A percentile compares a stretch with the other conserved stretches of the same genome.
Conservation (phyloP, 2,113 vertebrate species). For the Passer montanus region DNA sequence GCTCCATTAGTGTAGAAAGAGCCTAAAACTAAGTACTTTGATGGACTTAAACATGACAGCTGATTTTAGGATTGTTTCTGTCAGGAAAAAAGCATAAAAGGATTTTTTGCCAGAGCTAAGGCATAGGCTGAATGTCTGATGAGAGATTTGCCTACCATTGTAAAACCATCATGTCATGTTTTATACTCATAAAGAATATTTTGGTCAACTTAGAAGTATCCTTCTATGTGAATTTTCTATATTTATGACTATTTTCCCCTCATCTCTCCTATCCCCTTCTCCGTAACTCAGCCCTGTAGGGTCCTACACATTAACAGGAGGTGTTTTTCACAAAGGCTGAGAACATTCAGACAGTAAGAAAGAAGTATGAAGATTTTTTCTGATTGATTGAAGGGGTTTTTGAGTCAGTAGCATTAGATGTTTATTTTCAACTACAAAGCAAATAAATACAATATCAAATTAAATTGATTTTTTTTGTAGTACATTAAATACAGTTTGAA, state of each 20-base stretch:
- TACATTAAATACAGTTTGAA: neutral
- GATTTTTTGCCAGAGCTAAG: neutral
- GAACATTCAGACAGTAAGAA: neutral
- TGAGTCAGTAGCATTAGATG: neutral
- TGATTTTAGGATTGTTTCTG: neutral
- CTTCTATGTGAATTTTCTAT: neutral
- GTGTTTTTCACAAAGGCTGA: neutral
- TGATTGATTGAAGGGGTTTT: fast-evolving
- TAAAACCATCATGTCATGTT: neutral
- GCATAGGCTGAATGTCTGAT: neutral
- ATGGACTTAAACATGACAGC: neutral
- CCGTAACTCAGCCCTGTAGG: neutral
- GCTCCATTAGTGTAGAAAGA: neutral
- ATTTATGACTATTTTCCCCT: neutral
- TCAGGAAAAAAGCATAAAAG: neutral
- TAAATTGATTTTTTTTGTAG: neutral
- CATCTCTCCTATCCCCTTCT: neutral
- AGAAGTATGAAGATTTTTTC: neutral
- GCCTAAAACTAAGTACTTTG: neutral
- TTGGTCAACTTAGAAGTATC: neutral
- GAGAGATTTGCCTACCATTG: neutral
- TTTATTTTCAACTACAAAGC: neutral
- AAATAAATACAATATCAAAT: neutral
- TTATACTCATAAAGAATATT: neutral
- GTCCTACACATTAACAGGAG: neutral